Percentiles rank a stretch among this genome's conserved stretches.
These are phyloP conservation scores for Eubasilissa splendida DNA, from an alignment of 2,888 invertebrate species.

Conservation along the genomic window DNA sequence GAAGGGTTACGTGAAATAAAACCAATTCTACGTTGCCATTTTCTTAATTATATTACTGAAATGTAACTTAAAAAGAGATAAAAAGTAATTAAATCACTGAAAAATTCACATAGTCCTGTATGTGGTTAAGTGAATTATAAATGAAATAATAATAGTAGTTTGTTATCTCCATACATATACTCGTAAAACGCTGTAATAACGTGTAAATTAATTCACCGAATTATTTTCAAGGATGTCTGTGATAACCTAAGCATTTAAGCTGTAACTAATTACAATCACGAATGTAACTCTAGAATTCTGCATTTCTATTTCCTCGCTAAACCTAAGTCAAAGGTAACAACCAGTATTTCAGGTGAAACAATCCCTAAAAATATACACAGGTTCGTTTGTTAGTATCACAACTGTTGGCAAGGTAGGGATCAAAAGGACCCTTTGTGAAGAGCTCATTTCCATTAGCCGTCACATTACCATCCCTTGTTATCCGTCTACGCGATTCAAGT, in stretches of 20 bases:
- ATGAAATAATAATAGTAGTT: too few species aligned
- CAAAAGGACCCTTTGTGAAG: conserved; percentile 47
- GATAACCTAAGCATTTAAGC: neutral
- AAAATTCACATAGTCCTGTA: too few species aligned
- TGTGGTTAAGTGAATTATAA: too few species aligned
- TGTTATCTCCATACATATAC: too few species aligned
- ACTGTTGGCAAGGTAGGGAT: conserved; percentile 40
- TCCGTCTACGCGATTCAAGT: neutral
- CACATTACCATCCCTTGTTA: conserved; percentile 47
- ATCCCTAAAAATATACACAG: neutral
- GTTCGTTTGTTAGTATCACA: conserved; percentile 18
- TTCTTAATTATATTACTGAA: too few species aligned
- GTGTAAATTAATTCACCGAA: neutral
- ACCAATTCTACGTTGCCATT: too few species aligned
- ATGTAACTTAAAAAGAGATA: too few species aligned
- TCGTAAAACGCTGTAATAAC: too few species aligned
- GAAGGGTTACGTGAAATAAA: too few species aligned
- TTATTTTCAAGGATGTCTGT: neutral
- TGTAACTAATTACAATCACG: neutral
- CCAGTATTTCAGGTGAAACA: conserved; percentile 1
- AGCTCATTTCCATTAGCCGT: conserved; percentile 43
- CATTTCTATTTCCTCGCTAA: neutral
- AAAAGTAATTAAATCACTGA: too few species aligned
- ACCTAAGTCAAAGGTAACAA: neutral
- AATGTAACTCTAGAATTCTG: too few species aligned